Conservation (phyloP, 2,113 vertebrate species). For the Sigmodon hispidus region DNA sequence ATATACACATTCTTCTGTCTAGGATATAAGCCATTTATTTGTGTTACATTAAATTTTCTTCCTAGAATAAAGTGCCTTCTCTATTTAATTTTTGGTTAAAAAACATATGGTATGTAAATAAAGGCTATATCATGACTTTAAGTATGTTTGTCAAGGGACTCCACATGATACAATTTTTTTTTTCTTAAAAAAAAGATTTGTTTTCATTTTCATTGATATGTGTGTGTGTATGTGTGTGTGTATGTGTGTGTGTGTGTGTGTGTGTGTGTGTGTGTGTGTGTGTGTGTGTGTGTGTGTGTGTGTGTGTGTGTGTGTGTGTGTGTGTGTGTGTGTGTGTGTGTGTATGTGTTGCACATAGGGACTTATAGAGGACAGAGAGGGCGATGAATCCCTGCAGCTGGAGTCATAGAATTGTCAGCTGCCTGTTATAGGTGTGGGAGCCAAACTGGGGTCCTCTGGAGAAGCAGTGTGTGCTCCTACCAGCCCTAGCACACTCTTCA, state of each 20-base stretch:
- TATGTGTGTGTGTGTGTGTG: not conserved
- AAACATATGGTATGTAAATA: not conserved
- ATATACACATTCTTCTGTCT: not conserved
- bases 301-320: not conserved
- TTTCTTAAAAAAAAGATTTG: not conserved
- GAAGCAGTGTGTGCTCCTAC: not conserved
- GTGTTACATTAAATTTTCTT: not conserved
- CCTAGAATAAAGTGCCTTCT: not conserved
- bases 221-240: not conserved
- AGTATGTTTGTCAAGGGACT: not conserved
- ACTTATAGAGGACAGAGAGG: not conserved
- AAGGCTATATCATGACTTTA: not conserved
- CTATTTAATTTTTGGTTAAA: not conserved
- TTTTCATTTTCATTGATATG: not conserved
- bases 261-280: not conserved
- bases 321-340: not conserved
- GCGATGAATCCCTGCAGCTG: not conserved
- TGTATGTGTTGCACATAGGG: no score
- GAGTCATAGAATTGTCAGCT: not conserved
- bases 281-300: not conserved
- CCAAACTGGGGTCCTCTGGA: not conserved
- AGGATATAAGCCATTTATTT: not conserved
- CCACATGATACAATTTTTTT: not conserved
- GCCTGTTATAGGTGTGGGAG: not conserved
- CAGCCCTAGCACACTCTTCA: not conserved